phyloP scores from a whole-genome alignment of 2,888 invertebrate species.

The Apotomis turbidana region DNA sequence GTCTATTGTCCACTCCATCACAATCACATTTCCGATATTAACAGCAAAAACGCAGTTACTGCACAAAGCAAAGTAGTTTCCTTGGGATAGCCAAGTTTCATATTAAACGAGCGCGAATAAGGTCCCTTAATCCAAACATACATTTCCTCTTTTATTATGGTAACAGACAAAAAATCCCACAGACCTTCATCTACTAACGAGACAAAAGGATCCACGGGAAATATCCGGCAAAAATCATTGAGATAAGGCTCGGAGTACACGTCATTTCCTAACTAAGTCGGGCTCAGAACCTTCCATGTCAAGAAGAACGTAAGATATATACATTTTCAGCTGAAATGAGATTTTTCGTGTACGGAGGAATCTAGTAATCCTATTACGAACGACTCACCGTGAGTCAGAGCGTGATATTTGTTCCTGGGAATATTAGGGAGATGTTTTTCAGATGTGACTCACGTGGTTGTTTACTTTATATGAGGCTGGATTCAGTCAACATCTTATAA shows the following conservation, averaged over 20 bases:
- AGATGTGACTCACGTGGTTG: constrained; percentile 15
- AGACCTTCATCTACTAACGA: background rate
- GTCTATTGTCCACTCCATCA: background rate
- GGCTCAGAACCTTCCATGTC: background rate
- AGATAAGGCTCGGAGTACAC: constrained; percentile 20
- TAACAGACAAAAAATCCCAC: constrained; percentile 10
- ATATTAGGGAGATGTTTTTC: constrained; percentile 22
- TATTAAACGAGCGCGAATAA: constrained; percentile 2
- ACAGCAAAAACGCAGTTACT: background rate
- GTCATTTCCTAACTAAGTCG: background rate
- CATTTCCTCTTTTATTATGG: constrained; percentile 21
- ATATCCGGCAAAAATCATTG: constrained; percentile 23
- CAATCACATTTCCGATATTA: background rate
- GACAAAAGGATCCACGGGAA: constrained; percentile 1
- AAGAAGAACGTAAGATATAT: background rate
- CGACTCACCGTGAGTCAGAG: constrained; percentile 3
- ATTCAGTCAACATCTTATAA: background rate
- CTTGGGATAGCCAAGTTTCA: background rate
- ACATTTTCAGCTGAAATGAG: background rate
- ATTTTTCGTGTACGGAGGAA: background rate
- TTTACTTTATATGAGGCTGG: background rate
- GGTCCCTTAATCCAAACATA: constrained; percentile 2
- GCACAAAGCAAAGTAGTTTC: background rate
- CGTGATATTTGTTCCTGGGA: constrained; percentile 10
- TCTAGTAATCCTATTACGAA: constrained; percentile 16